These are phyloP conservation scores for Raja brachyura DNA, from an alignment of 2,113 vertebrate species.

Conservation along the genomic window DNA sequence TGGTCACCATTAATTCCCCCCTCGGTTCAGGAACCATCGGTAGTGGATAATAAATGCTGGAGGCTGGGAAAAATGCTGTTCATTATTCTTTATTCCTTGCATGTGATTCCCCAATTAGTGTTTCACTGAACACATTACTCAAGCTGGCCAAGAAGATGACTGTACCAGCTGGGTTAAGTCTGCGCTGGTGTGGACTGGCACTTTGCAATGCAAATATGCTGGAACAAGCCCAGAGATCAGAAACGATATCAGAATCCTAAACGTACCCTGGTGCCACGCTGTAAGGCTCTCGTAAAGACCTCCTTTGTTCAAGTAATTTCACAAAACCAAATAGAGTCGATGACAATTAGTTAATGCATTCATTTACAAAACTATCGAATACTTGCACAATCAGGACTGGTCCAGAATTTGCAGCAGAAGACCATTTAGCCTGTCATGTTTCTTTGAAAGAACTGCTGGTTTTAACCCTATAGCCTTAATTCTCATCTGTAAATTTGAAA, in stretches of 20 bases:
- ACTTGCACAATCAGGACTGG: background rate
- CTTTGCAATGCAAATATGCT: background rate
- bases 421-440: background rate
- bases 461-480: no score
- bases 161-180: background rate
- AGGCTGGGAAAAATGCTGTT: background rate
- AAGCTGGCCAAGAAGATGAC: no score
- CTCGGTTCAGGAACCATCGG: no score
- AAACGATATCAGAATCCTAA: background rate
- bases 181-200: background rate
- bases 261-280: background rate
- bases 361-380: background rate
- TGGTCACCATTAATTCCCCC: no score
- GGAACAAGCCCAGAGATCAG: background rate
- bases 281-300: background rate
- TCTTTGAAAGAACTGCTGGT: background rate
- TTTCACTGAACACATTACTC: background rate
- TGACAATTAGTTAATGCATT: background rate
- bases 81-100: background rate
- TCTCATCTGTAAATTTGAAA: no score
- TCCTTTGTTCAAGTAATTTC: background rate
- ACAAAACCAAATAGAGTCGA: background rate
- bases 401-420: background rate
- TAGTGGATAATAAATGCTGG: no score
- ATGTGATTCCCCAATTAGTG: background rate